phyloP scores from a whole-genome alignment of 2,888 invertebrate genomes.

The Drosophila paracracens region DNA sequence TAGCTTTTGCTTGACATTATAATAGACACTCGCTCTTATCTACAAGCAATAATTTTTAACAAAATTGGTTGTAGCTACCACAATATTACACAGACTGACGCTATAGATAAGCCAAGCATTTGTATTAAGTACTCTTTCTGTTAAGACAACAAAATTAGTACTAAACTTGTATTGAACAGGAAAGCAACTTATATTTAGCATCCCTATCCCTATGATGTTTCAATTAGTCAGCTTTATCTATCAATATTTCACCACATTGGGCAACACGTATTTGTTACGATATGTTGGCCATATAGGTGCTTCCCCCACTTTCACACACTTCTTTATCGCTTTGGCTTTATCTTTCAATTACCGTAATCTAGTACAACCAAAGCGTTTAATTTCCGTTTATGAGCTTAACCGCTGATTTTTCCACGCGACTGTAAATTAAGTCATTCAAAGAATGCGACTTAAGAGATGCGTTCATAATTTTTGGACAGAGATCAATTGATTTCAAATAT shows the following conservation, averaged over 20 bases:
- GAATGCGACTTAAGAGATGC: not conserved
- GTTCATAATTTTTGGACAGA: conserved; percentile 5
- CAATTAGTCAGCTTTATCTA: conserved; percentile 51
- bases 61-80: conserved; percentile 15
- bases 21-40: conserved; percentile 27
- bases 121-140: not conserved
- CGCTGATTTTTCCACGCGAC: conserved; percentile 55
- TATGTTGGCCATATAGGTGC: conserved; percentile 23
- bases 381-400: conserved; percentile 46
- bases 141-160: not conserved
- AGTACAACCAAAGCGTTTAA: conserved; percentile 53
- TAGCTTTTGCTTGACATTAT: conserved; percentile 31
- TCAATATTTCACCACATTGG: conserved; percentile 49
- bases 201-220: conserved; percentile 16
- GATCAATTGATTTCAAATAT: conserved; percentile 43
- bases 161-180: not conserved
- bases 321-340: conserved; percentile 41
- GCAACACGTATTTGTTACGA: conserved; percentile 17
- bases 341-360: conserved; percentile 63
- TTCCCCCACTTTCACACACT: conserved; percentile 19
- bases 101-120: conserved; percentile 3
- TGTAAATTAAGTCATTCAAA: conserved; percentile 37
- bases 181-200: conserved; percentile 13
- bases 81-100: not conserved
- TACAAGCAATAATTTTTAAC: conserved; percentile 1